These are phyloP conservation scores for Neuroscelio doddi DNA, from an alignment of 2,888 invertebrate species.

Conservation along the genomic window DNA sequence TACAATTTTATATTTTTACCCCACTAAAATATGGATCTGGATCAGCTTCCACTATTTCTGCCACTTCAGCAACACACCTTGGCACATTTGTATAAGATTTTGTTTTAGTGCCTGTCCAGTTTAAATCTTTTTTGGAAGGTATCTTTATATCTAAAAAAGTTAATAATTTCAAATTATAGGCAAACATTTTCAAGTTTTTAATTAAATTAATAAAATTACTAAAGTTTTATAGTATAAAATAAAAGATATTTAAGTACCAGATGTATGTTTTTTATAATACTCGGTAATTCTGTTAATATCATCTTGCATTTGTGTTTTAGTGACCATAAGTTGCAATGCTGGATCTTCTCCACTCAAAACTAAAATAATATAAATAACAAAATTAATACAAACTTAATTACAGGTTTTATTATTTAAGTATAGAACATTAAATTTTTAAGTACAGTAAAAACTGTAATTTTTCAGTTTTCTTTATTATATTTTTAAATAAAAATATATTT, in stretches of 20 bases:
- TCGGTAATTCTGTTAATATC: conserved; percentile 56
- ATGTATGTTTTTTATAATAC: conserved; percentile 52
- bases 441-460: too few relatives aligned
- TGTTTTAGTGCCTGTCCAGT: conserved; percentile 42
- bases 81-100: conserved; percentile 51
- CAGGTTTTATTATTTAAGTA: too few relatives aligned
- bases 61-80: conserved; percentile 60
- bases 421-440: too few relatives aligned
- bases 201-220: too few relatives aligned
- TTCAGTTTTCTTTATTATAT: too few relatives aligned
- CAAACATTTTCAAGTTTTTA: too few relatives aligned
- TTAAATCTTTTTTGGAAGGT: conserved; percentile 48
- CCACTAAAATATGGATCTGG: conserved; percentile 67
- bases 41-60: conserved; percentile 62
- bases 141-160: conserved; percentile 46
- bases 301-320: conserved; percentile 56
- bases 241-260: conserved; percentile 42
- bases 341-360: conserved; percentile 60
- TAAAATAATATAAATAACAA: conserved; percentile 15
- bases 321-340: conserved; percentile 55
- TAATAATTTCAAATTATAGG: neutral
- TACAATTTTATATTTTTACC: conserved; percentile 45
- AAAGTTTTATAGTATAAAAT: neutral
- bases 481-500: too few relatives aligned
- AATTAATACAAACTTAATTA: too few relatives aligned